Evolutionary conservation across 2,888 invertebrate species (phyloP), one percentile per base, ranked within the genome.

Genomic region (Acronicta alni): DNA sequence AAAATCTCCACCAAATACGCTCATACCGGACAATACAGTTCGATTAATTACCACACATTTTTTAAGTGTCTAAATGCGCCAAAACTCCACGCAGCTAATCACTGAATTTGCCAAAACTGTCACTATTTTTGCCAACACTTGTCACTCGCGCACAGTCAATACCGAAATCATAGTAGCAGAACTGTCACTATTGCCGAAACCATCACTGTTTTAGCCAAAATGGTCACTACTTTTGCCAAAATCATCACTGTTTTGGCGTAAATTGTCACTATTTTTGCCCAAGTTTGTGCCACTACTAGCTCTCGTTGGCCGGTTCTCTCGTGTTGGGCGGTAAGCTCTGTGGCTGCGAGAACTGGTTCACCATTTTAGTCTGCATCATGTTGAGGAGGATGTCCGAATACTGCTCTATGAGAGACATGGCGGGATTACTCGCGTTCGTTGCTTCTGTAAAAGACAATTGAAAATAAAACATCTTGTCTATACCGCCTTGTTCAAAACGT

Each of bases 361-460:
- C 93, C 91, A 94, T 91, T 72, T 94, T 93, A 18, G 79, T 91
- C 66, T 94, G 94, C 94, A 94, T 93, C 89, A 94, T 92, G 72
- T 95, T 95, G 43, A 95, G 94, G 15, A 96, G 86, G 35, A 96
- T 94, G 81, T 96, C 96, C 12, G 95, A 95, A 83, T 95, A 96
- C 75, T 96, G 95, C 67, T 96, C 96, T 77, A 96, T 95, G 77
- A 96, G 91, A 32, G 95, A 94, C 88, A 93, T 88, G 2, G 92
- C 91, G 10, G 92, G 89, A 69, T 92, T 92, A 35, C 83, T 85
- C 0, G 87, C 71, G 52, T 82, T 82, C 16, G 79, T 82, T 4
- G 87, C 83, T 67, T 92, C 92, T 92, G 88, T 8, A 67, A 77
- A 53, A 4, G 43, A 42, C 60, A 42, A 17, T 41, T n/a, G n/a